Conservation (phyloP, 1,140 invertebrate genomes). For the Drosophila tsacasi region DNA sequence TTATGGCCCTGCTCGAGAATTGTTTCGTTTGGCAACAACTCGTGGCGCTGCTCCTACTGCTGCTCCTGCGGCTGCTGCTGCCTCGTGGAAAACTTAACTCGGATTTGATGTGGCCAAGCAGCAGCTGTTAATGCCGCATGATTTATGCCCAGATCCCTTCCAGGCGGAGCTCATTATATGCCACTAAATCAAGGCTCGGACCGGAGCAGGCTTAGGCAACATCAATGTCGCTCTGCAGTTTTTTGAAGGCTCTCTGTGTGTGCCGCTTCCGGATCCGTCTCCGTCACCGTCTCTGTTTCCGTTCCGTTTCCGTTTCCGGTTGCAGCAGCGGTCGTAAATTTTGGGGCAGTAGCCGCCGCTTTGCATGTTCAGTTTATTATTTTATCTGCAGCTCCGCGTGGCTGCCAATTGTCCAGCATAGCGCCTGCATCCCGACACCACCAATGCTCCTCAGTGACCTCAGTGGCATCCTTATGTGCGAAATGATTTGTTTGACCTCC, state of each 20-base stretch:
- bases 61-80: neutral
- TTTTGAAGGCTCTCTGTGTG: conserved; percentile 27
- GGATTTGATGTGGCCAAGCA: conserved; percentile 76
- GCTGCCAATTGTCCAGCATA: conserved; percentile 50
- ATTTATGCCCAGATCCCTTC: conserved; percentile 54
- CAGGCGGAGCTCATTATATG: conserved; percentile 61
- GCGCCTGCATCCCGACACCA: conserved; percentile 21
- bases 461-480: conserved; percentile 10
- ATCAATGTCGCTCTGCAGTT: conserved; percentile 34
- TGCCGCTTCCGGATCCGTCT: conserved; percentile 38
- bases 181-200: conserved; percentile 41
- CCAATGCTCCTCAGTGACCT: conserved; percentile 20
- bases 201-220: conserved; percentile 4
- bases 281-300: neutral
- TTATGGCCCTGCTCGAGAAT: conserved; percentile 52
- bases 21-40: conserved; percentile 54
- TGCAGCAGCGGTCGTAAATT: conserved; percentile 39
- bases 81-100: conserved; percentile 73
- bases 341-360: conserved; percentile 17
- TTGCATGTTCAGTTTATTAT: conserved; percentile 63
- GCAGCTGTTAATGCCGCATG: conserved; percentile 77
- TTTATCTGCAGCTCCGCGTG: conserved; percentile 48
- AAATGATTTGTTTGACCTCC: conserved; percentile 66
- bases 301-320: conserved; percentile 6
- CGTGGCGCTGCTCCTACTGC: neutral